Evolutionary conservation across 2,797 vertebrate species (phyloP), one percentile per base, ranked within the genome.

Genomic region (Anguilla megastoma): DNA sequence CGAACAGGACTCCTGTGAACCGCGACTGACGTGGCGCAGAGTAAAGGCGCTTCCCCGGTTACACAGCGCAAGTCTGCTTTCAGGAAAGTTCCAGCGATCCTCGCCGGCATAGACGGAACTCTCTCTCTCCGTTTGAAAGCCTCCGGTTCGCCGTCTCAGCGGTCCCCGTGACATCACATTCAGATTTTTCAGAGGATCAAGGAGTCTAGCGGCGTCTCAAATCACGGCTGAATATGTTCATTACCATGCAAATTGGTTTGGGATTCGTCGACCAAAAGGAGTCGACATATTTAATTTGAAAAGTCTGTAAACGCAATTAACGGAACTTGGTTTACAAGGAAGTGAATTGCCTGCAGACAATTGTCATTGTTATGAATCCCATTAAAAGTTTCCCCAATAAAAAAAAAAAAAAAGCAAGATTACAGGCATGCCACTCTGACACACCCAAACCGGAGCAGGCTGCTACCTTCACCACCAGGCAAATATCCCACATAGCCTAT

Each of bases 301-400:
- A 33, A 95, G 92, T 90, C 93, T 91, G 94, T 95, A 96, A 96
- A 95, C 94, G 94, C 93, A 95, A 96, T 96, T 96, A 96, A 94
- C 95, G 92, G 92, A 89, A 94, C 92, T 93, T 95, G 91, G 91
- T 95, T 95, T 90, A 92, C 92, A 95, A 94, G 90, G 92, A 95
- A 95, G 92, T 91, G 91, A 96, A 96, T 92, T 93, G 92, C 94
- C 90, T 89, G 91, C 87, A 93, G 89, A 92, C 96, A 95, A 96
- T 93, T 88, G 93, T 94, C 88, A 94, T 93, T 95, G 94, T 94
- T 85, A 87, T 89, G 80, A 91, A 80, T 94, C 91, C 94, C 91
- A 94, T 95, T 94, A 94, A 93, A 94, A 94, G 88, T 92, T 93
- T 91, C 89, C 92, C 91, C 21, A 82, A 24, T 8, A 82, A 82